phyloP scores from a whole-genome alignment of 2,888 invertebrate genomes.

The Diadromus collaris region DNA sequence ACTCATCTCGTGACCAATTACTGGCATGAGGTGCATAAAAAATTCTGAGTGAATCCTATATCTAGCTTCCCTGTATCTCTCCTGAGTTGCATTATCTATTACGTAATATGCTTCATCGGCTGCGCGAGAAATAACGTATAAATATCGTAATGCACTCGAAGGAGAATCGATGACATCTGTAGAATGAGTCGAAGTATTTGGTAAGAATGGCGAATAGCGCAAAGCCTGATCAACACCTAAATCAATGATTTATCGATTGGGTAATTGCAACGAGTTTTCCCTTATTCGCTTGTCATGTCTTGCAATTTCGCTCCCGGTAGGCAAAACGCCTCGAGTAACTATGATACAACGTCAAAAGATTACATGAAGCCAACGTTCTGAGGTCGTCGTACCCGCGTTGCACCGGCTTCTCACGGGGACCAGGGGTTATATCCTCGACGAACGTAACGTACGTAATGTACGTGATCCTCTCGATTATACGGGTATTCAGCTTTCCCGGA shows the following conservation, averaged over 20 bases:
- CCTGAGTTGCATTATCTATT: slow-evolving; percentile 29
- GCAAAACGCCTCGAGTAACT: slow-evolving; percentile 17
- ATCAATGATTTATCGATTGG: not conserved
- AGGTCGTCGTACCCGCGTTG: slow-evolving; percentile 59
- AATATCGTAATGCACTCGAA: slow-evolving; percentile 14
- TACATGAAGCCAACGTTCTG: slow-evolving; percentile 53
- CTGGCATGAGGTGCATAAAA: not conserved
- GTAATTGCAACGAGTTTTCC: not conserved
- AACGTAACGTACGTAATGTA: too few relatives aligned
- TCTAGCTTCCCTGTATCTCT: slow-evolving; percentile 5
- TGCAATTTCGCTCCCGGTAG: not conserved
- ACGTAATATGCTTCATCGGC: slow-evolving; percentile 34
- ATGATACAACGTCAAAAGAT: slow-evolving; percentile 36
- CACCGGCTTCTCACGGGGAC: slow-evolving; percentile 47
- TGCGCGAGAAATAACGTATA: slow-evolving; percentile 18
- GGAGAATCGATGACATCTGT: not conserved
- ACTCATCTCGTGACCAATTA: slow-evolving; percentile 7
- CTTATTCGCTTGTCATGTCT: not conserved
- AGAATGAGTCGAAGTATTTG: not conserved
- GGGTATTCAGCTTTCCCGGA: not conserved
- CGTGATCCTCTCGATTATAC: slow-evolving; percentile 1
- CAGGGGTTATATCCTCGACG: slow-evolving; percentile 17
- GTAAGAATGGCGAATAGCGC: not conserved
- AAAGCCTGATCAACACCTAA: not conserved
- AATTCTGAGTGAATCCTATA: slow-evolving; percentile 11